Evolutionary conservation across 1,140 invertebrate genomes (phyloP).

Genomic region (Heliothis subflexa): DNA sequence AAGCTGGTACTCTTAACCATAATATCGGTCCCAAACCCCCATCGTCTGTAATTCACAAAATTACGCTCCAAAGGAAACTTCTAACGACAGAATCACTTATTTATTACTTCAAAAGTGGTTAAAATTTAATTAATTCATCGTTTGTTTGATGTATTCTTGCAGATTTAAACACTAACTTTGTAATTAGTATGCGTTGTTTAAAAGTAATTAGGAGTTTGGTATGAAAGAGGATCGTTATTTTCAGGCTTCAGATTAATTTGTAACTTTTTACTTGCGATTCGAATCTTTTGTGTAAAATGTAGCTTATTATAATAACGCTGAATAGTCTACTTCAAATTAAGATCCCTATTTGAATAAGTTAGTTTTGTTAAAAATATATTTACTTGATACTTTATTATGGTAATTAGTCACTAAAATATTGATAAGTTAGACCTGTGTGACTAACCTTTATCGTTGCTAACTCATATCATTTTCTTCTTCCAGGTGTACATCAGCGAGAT

Average conservation of each 20-base stretch:
- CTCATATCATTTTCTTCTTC: conserved; percentile 50
- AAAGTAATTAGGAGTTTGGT: conserved; percentile 17
- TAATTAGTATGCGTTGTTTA: conserved; percentile 26
- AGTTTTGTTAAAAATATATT: too few species aligned
- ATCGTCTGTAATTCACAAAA: conserved; percentile 46
- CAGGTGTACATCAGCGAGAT: conserved; percentile 98
- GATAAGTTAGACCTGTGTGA: too few species aligned
- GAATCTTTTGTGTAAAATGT: neutral
- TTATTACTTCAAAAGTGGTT: conserved; percentile 45
- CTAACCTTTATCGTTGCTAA: neutral
- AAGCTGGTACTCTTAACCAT: conserved; percentile 24
- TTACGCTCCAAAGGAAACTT: conserved; percentile 49
- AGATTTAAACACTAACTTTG: conserved; percentile 23
- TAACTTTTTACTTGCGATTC: neutral
- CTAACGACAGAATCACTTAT: conserved; percentile 41
- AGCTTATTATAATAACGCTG: neutral
- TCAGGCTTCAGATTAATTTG: neutral
- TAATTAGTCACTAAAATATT: too few species aligned
- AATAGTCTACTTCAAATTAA: too few species aligned
- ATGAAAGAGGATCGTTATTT: neutral
- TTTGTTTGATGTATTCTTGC: conserved; percentile 36
- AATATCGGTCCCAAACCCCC: neutral
- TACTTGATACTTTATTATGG: too few species aligned
- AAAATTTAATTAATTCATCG: conserved; percentile 44
- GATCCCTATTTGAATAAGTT: too few species aligned